phyloP scores from a whole-genome alignment of 2,797 vertebrate species.

The Halcyon badia region DNA sequence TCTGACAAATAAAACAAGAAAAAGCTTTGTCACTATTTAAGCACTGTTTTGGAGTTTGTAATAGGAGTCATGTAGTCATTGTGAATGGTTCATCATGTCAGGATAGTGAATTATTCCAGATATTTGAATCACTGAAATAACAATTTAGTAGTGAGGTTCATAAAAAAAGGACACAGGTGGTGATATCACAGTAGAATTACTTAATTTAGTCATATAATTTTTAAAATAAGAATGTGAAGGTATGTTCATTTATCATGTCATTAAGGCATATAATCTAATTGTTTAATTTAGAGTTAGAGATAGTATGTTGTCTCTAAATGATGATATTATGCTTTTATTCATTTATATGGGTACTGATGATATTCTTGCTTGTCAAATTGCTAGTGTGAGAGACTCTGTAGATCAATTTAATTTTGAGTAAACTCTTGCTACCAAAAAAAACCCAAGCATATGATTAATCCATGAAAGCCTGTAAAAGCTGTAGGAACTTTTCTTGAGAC shows the following conservation, averaged over 20 bases:
- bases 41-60: not conserved
- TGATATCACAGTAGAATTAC: not conserved
- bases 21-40: not conserved
- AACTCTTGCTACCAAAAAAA: conserved; percentile 59
- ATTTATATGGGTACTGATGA: not conserved
- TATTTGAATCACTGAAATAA: not conserved
- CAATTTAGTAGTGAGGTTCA: not conserved
- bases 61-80: not conserved
- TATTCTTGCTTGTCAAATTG: conserved; percentile 13
- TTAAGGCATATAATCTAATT: not conserved
- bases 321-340: not conserved
- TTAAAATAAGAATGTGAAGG: not conserved
- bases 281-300: not conserved
- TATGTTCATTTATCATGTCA: not conserved
- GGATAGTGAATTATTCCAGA: not conserved
- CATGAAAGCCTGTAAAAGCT: conserved; percentile 43
- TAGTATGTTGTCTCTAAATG: not conserved
- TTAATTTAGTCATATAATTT: not conserved
- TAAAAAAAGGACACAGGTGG: not conserved
- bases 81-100: not conserved
- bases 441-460: conserved; percentile 60
- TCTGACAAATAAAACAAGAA: not conserved
- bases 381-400: not conserved
- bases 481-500: conserved; percentile 51
- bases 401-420: conserved; percentile 78